Conservation (phyloP, 2,888 invertebrate species). For the Chydorus sphaericus region DNA sequence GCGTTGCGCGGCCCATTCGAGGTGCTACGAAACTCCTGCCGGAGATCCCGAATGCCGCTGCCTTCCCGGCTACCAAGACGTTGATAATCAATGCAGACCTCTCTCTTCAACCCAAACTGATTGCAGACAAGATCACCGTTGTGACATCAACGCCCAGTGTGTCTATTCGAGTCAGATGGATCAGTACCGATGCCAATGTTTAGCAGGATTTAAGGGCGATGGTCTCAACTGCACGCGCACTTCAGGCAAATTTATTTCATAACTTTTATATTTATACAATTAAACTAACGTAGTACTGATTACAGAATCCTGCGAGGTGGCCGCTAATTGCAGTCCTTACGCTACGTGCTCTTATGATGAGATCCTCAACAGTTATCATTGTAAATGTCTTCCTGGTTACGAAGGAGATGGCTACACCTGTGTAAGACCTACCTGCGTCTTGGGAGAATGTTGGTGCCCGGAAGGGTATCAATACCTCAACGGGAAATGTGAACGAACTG, state of each 20-base stretch:
- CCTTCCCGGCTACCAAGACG: conserved; percentile 34
- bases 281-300: too few relatives aligned
- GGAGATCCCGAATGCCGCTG: conserved; percentile 34
- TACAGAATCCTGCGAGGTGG: conserved; percentile 36
- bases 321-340: conserved; percentile 41
- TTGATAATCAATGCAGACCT: not conserved
- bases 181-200: conserved; percentile 54
- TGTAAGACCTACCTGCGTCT: conserved; percentile 31
- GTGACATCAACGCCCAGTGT: conserved; percentile 27
- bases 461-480: conserved; percentile 35
- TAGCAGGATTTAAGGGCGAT: conserved; percentile 70
- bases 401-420: conserved; percentile 51
- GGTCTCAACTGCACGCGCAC: conserved; percentile 52
- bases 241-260: conserved; percentile 28
- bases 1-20: conserved; percentile 45
- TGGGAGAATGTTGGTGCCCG: conserved; percentile 43
- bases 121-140: conserved; percentile 22
- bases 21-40: conserved; percentile 28
- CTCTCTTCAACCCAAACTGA: conserved; percentile 13
- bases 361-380: conserved; percentile 25
- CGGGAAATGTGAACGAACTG: not conserved
- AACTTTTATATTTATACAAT: too few relatives aligned
- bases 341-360: conserved; percentile 34
- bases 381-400: conserved; percentile 51
- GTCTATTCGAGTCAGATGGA: conserved; percentile 21